Percentiles rank a stretch among this genome's conserved stretches.
Evolutionary conservation across 2,113 vertebrate genomes (phyloP).

Genomic region (Proteles cristata): DNA sequence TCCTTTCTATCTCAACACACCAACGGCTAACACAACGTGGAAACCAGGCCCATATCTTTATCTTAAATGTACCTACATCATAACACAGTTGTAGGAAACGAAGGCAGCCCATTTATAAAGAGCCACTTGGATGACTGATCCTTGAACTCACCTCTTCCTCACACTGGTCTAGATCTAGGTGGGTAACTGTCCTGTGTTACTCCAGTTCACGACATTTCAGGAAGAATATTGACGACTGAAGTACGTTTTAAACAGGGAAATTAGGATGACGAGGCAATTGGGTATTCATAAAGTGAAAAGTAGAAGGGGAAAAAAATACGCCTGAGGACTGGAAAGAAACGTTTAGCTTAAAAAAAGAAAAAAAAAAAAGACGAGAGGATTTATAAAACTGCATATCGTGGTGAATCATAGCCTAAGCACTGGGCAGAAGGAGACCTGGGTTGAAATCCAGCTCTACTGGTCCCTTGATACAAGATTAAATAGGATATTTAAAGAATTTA

Average conservation of each 20-base stretch:
- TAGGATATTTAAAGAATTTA: conserved; percentile 32
- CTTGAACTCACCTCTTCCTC: neutral
- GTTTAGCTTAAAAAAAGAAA: neutral
- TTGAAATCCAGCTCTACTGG: conserved; percentile 17
- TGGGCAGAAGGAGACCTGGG: neutral
- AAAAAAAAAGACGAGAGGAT: neutral
- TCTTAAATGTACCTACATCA: neutral
- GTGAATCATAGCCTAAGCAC: neutral
- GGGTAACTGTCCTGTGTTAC: neutral
- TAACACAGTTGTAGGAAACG: neutral
- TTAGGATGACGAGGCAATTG: neutral
- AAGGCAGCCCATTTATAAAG: neutral
- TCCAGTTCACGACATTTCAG: neutral
- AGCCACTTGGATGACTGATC: neutral
- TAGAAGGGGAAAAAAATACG: neutral
- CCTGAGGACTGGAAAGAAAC: neutral
- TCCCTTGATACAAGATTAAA: neutral
- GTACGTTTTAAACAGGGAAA: neutral
- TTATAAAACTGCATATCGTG: neutral
- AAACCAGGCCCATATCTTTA: neutral
- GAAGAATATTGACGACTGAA: neutral
- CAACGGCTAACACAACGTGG: neutral
- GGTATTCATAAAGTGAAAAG: conserved; percentile 36
- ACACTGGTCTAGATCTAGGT: neutral
- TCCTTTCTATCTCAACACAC: neutral